Evolutionary conservation across 92 coral and sea anemone species (phyloP), one percentile per base, ranked within the genome.

Genomic region (Pocillopora meandrina): DNA sequence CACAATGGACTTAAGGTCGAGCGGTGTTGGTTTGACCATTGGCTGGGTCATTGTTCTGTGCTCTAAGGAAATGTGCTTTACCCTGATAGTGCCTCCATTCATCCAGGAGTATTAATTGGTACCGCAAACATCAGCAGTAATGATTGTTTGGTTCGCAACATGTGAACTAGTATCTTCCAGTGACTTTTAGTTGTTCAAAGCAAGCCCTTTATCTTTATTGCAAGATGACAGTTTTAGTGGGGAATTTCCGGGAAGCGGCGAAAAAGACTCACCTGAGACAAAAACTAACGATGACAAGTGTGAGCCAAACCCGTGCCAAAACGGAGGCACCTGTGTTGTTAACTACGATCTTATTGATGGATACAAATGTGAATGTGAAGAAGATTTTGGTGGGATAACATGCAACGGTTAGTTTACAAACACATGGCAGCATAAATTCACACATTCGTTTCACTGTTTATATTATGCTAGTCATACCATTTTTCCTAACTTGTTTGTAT

Each of bases 361-460:
- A 16, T 97, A 92, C 65, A 83, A 62, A 36, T 97, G 99, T 75
- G 79, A 89, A 0, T 97, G 99, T 71, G 84, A 84, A n/a, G 85
- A 91, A 16, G 94, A 95, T 82, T 97, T 82, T 81, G 95, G 93
- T 57, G 99, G 99, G 42, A 84, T 97, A 19, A 82, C 90, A 74
- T 97, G 99, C 65, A 90, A 80, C 10, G 91, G 99, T 97, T 78
- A 76, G 93, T 77, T 42, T 3, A 42, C 52, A 42, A 42, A 42
- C 4, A 42, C 8, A 3, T 42, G 52, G 4, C 52, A 42, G 52
- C 52, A 42, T 42, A 42, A 3, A 42, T 42, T 42, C 52, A 3
- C 52, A 3, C 52, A 3, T 42, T 42, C 8, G 52, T 42, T 42
- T 42, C 52, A 7, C 52, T 7, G 52, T 42, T 42, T 42, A 26